These are phyloP conservation scores for Ceratosolen fusciceps DNA, from an alignment of 1,140 invertebrate species.

Conservation along the genomic window DNA sequence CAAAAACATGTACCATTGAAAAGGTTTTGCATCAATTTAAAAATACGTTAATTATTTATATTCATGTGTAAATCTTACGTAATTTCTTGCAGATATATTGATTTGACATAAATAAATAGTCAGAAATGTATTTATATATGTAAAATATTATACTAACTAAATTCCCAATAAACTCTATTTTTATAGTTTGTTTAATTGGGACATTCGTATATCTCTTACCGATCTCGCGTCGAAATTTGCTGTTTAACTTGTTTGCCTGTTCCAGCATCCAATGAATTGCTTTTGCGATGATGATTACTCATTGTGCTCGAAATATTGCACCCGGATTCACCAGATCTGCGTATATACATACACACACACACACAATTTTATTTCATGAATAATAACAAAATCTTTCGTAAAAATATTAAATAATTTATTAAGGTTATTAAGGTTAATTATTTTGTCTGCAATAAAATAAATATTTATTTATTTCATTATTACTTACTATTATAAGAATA, in stretches of 20 bases:
- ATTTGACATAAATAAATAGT: neutral
- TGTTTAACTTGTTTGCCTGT: constrained; percentile 70
- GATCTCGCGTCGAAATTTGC: constrained; percentile 74
- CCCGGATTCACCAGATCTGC: constrained; percentile 63
- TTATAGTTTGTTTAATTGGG: neutral
- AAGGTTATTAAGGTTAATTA: no score
- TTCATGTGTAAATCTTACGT: neutral
- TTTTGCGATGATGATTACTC: constrained; percentile 80
- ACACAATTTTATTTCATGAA: constrained; percentile 5
- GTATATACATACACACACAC: neutral
- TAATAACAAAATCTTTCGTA: neutral
- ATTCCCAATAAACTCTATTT: neutral
- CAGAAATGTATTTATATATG: no score
- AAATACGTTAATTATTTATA: neutral
- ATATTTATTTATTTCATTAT: no score
- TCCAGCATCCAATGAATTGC: constrained; percentile 83
- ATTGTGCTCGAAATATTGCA: constrained; percentile 57
- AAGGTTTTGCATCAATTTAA: neutral
- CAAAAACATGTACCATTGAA: neutral
- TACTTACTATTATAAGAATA: no score
- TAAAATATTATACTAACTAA: neutral
- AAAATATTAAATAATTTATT: no score
- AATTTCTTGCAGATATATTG: neutral
- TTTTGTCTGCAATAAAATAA: no score
- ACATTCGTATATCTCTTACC: constrained; percentile 62